phyloP scores from a whole-genome alignment of 2,113 vertebrate genomes.

The Lagopus leucura region DNA sequence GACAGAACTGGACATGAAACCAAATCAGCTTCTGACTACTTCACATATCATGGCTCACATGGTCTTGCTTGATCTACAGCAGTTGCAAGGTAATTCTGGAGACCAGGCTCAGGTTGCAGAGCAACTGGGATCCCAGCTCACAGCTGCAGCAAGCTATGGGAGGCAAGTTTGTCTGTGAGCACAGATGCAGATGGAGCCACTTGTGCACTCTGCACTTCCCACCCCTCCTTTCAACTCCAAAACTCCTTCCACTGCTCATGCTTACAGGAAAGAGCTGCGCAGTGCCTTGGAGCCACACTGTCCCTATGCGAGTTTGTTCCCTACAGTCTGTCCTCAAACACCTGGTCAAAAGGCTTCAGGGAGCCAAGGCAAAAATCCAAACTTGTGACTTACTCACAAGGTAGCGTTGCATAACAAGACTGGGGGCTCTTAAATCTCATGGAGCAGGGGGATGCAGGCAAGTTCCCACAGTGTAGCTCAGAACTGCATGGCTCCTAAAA shows the following conservation, averaged over 20 bases:
- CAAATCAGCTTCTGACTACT: background rate
- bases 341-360: background rate
- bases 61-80: background rate
- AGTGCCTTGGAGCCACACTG: background rate
- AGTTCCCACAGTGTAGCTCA: background rate
- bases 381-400: background rate
- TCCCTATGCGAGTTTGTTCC: background rate
- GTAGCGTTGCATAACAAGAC: background rate
- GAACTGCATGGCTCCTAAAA: constrained; percentile 10
- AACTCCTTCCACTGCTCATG: background rate
- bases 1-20: background rate
- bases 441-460: background rate
- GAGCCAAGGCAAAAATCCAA: background rate
- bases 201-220: background rate
- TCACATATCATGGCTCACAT: background rate
- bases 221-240: background rate
- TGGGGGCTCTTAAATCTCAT: background rate
- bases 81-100: background rate
- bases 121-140: background rate
- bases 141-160: background rate
- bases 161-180: background rate
- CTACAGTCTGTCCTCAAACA: background rate
- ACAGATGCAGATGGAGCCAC: background rate
- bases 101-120: background rate
- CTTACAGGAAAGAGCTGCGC: background rate